These are phyloP conservation scores for Malthinus flaveolus DNA, from an alignment of 2,888 invertebrate species.

Conservation along the genomic window DNA sequence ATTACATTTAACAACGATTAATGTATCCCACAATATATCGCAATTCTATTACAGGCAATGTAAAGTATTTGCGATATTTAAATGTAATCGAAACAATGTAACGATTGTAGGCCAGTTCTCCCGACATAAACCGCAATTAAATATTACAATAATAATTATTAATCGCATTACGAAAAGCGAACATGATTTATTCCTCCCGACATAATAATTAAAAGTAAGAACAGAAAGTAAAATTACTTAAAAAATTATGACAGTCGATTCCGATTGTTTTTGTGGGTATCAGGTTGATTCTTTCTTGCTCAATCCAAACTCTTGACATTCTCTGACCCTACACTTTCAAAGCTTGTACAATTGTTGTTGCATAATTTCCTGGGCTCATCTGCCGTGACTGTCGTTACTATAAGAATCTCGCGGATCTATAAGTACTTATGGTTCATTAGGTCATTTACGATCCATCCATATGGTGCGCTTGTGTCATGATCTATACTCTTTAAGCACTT, in stretches of 20 bases:
- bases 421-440: conserved; percentile 7
- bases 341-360: conserved; percentile 18
- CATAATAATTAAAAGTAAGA: conserved; percentile 14
- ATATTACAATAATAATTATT: conserved; percentile 8
- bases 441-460: conserved; percentile 4
- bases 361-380: conserved; percentile 20
- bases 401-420: conserved; percentile 9
- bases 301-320: conserved; percentile 29
- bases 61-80: no score
- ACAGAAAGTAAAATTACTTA: neutral
- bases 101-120: conserved; percentile 2
- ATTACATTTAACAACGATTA: no score
- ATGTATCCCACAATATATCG: no score
- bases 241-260: neutral
- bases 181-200: conserved; percentile 14
- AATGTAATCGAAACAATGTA: conserved; percentile 4
- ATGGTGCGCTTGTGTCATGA: neutral
- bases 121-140: neutral
- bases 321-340: conserved; percentile 34
- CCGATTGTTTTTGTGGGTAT: conserved; percentile 14
- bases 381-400: conserved; percentile 11
- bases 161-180: conserved; percentile 3
- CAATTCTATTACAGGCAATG: no score
- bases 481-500: neutral
- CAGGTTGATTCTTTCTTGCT: conserved; percentile 22